Conservation (phyloP, 1,140 invertebrate genomes). For the Acyrthosiphon pisum region DNA sequence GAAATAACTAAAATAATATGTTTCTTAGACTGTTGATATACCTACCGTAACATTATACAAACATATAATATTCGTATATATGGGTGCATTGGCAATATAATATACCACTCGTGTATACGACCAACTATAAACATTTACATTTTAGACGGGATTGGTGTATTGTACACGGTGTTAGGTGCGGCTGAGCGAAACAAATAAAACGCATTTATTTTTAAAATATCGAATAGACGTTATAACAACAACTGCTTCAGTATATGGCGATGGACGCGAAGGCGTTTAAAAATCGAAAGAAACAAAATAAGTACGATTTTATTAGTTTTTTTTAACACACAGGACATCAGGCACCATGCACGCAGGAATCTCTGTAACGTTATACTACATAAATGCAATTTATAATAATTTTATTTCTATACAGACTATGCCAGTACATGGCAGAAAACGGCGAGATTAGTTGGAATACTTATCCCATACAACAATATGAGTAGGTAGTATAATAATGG, state of each 20-base stretch:
- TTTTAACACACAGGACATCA: neutral
- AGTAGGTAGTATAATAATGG: neutral
- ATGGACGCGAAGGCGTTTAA: slow-evolving; percentile 9
- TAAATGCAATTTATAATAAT: neutral
- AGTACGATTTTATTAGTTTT: neutral
- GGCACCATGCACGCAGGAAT: neutral
- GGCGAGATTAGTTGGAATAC: neutral
- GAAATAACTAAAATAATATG: neutral
- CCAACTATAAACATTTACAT: slow-evolving; percentile 18
- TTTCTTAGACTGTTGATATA: neutral
- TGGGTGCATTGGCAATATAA: neutral
- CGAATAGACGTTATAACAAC: slow-evolving; percentile 7
- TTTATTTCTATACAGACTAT: neutral
- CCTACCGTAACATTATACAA: neutral
- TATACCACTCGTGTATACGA: neutral
- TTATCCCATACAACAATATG: neutral
- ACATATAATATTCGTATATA: neutral
- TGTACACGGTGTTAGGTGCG: neutral
- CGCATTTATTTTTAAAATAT: slow-evolving; percentile 7
- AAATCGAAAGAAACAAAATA: neutral
- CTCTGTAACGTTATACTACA: neutral
- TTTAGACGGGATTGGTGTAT: slow-evolving; percentile 8
- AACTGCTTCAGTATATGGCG: neutral
- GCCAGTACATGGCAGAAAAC: neutral
- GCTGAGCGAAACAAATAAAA: slow-evolving; percentile 15